A percentile compares a stretch with the other conserved stretches of the same genome.
Conservation (phyloP, 2,888 invertebrate genomes). For the Philhelius pedissequus region DNA sequence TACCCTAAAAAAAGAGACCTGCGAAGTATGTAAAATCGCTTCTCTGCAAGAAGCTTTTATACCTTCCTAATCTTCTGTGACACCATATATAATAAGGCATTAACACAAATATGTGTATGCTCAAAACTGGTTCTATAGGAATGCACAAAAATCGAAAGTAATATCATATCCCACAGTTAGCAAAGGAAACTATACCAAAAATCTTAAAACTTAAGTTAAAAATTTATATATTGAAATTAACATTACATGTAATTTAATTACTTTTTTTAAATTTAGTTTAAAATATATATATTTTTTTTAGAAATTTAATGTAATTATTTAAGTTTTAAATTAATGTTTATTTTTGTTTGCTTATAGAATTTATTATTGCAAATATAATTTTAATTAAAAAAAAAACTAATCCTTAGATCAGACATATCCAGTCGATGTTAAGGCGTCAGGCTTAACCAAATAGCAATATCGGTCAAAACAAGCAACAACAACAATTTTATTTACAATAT, state of each 20-base stretch:
- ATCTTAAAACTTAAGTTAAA: slow-evolving; percentile 54
- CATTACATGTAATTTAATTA: slow-evolving; percentile 33
- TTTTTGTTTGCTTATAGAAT: slow-evolving; percentile 8
- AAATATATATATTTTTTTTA: slow-evolving; percentile 22
- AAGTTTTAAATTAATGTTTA: slow-evolving; percentile 1
- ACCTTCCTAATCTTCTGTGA: slow-evolving; percentile 19
- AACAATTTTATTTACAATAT: not conserved
- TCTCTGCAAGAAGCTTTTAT: not conserved
- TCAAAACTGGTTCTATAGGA: slow-evolving; percentile 1
- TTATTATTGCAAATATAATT: slow-evolving; percentile 9
- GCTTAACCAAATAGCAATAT: slow-evolving; percentile 51
- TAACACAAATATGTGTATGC: not conserved
- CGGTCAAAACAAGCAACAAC: slow-evolving; percentile 25
- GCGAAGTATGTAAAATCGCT: slow-evolving; percentile 19
- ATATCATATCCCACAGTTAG: slow-evolving; percentile 60
- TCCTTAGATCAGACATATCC: slow-evolving; percentile 57
- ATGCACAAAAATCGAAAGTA: slow-evolving; percentile 33
- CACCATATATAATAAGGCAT: slow-evolving; percentile 17
- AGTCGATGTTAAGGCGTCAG: slow-evolving; percentile 37
- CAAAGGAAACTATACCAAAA: slow-evolving; percentile 66
- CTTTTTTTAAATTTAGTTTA: slow-evolving; percentile 25
- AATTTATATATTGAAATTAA: slow-evolving; percentile 42
- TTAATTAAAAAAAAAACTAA: slow-evolving; percentile 17
- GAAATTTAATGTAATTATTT: slow-evolving; percentile 18
- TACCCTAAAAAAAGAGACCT: not conserved